Conservation (phyloP, 2,113 vertebrate genomes). For the Alectura lathami region DNA sequence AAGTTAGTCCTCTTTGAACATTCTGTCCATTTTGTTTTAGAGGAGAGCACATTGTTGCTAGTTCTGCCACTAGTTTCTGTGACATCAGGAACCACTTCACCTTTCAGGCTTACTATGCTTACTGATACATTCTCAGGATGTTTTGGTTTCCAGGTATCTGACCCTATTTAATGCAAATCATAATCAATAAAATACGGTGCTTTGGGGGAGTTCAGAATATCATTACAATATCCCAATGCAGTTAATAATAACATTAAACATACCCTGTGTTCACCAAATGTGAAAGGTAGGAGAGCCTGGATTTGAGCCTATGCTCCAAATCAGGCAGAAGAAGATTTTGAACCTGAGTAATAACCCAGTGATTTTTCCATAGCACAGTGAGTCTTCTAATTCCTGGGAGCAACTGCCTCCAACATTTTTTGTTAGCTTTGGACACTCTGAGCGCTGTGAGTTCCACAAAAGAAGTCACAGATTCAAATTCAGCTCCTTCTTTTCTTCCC, state of each 20-base stretch:
- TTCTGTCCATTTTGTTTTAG: background rate
- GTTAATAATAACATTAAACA: background rate
- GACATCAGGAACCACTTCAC: background rate
- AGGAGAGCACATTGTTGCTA: background rate
- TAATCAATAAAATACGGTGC: background rate
- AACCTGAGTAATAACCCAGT: background rate
- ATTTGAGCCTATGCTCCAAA: background rate
- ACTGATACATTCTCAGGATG: background rate
- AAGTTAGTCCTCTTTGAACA: background rate
- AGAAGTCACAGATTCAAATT: background rate
- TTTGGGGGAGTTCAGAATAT: background rate
- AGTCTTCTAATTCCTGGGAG: background rate
- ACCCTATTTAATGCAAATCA: background rate
- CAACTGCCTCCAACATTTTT: background rate
- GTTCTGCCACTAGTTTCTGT: background rate
- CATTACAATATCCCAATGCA: background rate
- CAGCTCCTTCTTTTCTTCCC: background rate
- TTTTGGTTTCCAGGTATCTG: background rate
- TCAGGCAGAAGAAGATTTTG: background rate
- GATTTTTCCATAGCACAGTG: background rate
- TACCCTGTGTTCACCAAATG: background rate
- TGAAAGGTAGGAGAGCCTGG: background rate
- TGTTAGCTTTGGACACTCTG: background rate
- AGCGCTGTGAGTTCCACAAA: background rate
- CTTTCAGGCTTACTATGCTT: background rate